Base-by-base conservation (phyloP, 2,113 vertebrate genomes). In the Galeopterus variegatus region DNA sequence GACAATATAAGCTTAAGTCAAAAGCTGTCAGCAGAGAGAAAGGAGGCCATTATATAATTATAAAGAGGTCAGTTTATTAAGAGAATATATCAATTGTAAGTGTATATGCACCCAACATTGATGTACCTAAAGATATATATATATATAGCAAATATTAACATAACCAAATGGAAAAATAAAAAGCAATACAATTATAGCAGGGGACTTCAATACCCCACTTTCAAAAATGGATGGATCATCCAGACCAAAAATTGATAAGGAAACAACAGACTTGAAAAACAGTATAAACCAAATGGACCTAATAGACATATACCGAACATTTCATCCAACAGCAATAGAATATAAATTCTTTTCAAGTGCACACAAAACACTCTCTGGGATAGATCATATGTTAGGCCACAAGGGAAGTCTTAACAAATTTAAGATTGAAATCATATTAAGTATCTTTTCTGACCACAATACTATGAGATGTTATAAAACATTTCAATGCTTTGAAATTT, bases 1-100 rank as follows among this genome's bases (percentile, higher is more conserved):
- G 14, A 24, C 13, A 85, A 93, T 67, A 84, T 64, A 28, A 36
- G 8, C 60, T 72, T 60, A 72, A 56, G 45, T 72, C 0, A 92
- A 92, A 82, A 92, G 72, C 41, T 92, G 24, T 90, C 56, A 60
- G 31, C 52, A 72, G 54, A 90, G 45, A 72, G 6, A 72, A 91
- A 70, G 36, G 24, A 73, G 28, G 28, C 60, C 24, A 72, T 64
- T 45, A 19, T 26, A 45, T 56, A 54, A 56, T 72, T 62, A 23
- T 69, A 69, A 77, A 75, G 26, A n/a, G 31, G 24, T 87, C 52
- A 72, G 13, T 87, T 48, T 36, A 77, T 77, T n/a, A 56, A 41
- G 31, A 77, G 33, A 4, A 84, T 84, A 36, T 60, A 75, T 52
- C 19, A 48, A 52, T 48, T 86, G 13, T 77, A 26, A 67, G 62